These are phyloP conservation scores for Campoletis sonorensis DNA, from an alignment of 1,140 invertebrate genomes.

Conservation along the genomic window DNA sequence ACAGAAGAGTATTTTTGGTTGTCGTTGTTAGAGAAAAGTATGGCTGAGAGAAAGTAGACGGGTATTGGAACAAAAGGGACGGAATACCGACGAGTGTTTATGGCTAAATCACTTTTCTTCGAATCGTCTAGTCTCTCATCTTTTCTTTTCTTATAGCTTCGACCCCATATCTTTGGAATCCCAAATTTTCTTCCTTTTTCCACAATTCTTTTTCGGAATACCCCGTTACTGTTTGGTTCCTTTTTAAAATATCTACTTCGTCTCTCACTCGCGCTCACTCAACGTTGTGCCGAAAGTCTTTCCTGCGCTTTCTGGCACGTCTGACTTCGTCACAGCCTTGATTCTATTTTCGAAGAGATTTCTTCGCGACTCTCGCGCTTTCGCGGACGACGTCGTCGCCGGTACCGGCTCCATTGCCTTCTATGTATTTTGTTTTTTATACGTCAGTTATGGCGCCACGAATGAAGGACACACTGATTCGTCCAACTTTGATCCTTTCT, in stretches of 20 bases:
- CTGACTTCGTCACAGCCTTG: slow-evolving; percentile 44
- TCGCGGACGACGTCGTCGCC: slow-evolving; percentile 23
- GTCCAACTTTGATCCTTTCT: background rate
- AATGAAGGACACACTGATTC: background rate
- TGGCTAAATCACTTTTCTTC: slow-evolving; percentile 65
- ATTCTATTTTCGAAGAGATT: slow-evolving; percentile 51
- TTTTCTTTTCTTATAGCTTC: background rate
- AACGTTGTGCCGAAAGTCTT: background rate
- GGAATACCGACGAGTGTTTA: slow-evolving; percentile 53
- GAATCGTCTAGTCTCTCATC: slow-evolving; percentile 42
- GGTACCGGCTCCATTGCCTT: background rate
- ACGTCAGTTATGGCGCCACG: background rate
- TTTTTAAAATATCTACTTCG: background rate
- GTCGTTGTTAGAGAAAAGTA: slow-evolving; percentile 8
- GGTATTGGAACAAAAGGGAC: background rate
- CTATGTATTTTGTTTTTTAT: slow-evolving; percentile 21
- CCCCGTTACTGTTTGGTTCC: slow-evolving; percentile 2
- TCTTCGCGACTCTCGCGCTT: slow-evolving; percentile 42
- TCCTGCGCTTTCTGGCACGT: slow-evolving; percentile 8
- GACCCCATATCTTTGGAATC: slow-evolving; percentile 49
- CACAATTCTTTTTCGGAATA: slow-evolving; percentile 7
- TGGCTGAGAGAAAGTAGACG: background rate
- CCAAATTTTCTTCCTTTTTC: slow-evolving; percentile 1
- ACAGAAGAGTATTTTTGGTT: slow-evolving; percentile 23
- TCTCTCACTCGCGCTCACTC: background rate